These are phyloP conservation scores for Labeo rohita DNA, from an alignment of 2,113 vertebrate genomes.

Conservation along the genomic window DNA sequence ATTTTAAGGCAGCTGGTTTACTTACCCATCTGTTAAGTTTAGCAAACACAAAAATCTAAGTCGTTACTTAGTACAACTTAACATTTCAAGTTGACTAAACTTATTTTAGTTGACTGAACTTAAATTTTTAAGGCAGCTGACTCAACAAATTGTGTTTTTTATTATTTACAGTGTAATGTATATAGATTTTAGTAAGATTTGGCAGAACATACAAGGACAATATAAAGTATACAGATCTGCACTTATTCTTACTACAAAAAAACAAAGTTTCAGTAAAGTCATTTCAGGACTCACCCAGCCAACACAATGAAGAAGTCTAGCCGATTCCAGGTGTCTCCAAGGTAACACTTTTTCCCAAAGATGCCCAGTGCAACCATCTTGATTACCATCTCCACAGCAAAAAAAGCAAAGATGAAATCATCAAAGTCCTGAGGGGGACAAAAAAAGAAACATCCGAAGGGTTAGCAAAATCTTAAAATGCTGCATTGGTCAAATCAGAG, in stretches of 20 bases:
- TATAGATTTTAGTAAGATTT: neutral
- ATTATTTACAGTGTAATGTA: no score
- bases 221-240: neutral
- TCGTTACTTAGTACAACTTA: no score
- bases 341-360: conserved; percentile 97
- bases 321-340: conserved; percentile 98
- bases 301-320: conserved; percentile 98
- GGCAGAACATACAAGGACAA: neutral
- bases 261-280: neutral
- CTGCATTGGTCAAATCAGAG: neutral
- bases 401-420: conserved; percentile 99
- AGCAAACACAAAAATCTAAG: no score
- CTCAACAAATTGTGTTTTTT: no score
- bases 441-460: neutral
- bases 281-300: conserved; percentile 85
- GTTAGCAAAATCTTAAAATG: conserved; percentile 29
- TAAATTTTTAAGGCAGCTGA: no score
- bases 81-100: no score
- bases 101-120: no score
- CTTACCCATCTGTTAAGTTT: no score
- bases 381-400: conserved; percentile 97
- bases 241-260: neutral
- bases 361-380: conserved; percentile 99
- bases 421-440: conserved; percentile 88
- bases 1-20: no score